Base-by-base conservation (phyloP, 2,888 invertebrate genomes). In the Chouioia cunea region DNA sequence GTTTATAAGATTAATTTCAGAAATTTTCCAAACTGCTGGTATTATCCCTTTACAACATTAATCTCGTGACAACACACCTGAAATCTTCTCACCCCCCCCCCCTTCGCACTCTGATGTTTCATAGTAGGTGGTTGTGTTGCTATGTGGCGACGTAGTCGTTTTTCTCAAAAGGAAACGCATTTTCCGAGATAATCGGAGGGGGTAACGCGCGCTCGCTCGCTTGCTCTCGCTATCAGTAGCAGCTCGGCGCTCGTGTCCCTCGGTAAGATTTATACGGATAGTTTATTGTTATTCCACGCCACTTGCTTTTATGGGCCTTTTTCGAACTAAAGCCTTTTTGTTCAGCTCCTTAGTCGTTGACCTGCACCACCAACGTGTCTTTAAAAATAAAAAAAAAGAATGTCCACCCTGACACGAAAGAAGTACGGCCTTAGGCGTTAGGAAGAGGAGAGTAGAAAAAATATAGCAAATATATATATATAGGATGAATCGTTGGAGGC, bases 241-340 rank as follows among this genome's bases (percentile, higher is more conserved):
- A 18, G 50, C 58, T 56, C 59, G 46, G 54, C n/a, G 48, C 79
- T 80, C 76, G 74, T 77, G 78, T 80, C 80, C 78, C 78, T 78
- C 76, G 76, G 71, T 74, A 77, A 80, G 82, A 83, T 83, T 83
- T 82, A 82, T 82, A 76, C 74, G 78, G 79, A 82, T 82, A 80
- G 82, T 81, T 83, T 81, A 83, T 82, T 82, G 82, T 82, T 82
- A 82, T 83, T 82, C 81, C 79, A 77, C 79, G 78, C 80, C 79
- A 81, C 82, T 82, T 81, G 79, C 79, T 83, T 83, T 82, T 81
- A 82, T 80, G 80, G 81, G 77, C 76, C 79, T 76, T 77, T 76
- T 77, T 78, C 74, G 70, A 76, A 72, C 68, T 71, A 73, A 73
- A 74, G 77, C 66, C 65, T 36, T 43, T n/a, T 20, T 20, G 53